phyloP scores from a whole-genome alignment of 2,113 vertebrate species.

The Nycticryphes semicollaris region DNA sequence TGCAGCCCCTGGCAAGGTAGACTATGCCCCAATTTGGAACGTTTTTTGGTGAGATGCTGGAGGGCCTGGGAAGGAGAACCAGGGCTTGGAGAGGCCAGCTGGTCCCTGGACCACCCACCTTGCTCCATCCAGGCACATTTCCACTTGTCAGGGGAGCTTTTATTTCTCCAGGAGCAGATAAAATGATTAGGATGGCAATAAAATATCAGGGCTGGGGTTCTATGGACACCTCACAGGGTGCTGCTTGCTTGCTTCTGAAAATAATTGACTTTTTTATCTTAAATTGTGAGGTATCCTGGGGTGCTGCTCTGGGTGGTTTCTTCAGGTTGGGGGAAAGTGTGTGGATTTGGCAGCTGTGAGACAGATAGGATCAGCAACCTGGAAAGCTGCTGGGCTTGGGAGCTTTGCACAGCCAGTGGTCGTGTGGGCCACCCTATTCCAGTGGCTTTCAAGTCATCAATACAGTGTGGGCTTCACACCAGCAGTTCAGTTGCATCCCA shows the following conservation, averaged over 20 bases:
- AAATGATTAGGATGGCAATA: background rate
- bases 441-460: background rate
- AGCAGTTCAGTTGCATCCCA: background rate
- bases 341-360: background rate
- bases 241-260: background rate
- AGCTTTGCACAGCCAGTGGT: background rate
- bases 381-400: background rate
- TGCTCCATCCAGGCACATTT: background rate
- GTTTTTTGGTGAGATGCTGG: background rate
- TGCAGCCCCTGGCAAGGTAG: background rate
- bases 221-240: accelerated
- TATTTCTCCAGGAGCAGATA: background rate
- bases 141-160: background rate
- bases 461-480: background rate
- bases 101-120: background rate
- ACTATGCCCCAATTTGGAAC: background rate
- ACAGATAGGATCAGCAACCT: background rate
- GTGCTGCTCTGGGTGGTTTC: background rate
- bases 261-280: background rate
- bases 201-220: background rate
- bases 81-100: background rate
- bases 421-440: background rate
- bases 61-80: background rate
- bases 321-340: background rate
- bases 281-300: background rate